A percentile compares a stretch with the other conserved stretches of the same genome.
phyloP scores from a whole-genome alignment of 2,797 vertebrate genomes.

The Propithecus perrieri region DNA sequence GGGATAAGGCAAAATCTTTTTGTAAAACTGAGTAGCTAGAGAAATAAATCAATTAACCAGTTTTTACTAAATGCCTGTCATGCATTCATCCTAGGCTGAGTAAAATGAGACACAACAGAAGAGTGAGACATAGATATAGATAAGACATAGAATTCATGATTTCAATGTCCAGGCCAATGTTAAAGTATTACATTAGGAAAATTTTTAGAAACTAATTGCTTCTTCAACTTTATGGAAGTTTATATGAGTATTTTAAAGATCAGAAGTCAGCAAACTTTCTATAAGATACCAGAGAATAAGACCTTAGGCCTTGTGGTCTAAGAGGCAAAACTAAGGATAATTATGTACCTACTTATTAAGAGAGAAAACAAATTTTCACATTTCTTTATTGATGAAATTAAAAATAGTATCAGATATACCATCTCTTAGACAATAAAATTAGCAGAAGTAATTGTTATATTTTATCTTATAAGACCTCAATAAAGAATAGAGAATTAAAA shows the following conservation, averaged over 20 bases:
- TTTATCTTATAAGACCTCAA: background rate
- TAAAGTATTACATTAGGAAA: background rate
- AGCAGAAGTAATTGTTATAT: background rate
- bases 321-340: background rate
- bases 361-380: background rate
- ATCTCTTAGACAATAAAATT: background rate
- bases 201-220: conserved; percentile 8
- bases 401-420: background rate
- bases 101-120: background rate
- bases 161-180: background rate
- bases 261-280: background rate
- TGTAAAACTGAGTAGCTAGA: background rate
- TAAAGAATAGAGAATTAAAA: background rate
- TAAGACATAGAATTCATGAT: background rate
- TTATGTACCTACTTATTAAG: background rate
- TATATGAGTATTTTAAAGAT: background rate
- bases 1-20: background rate
- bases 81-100: background rate
- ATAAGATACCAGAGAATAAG: background rate
- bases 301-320: background rate
- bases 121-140: background rate
- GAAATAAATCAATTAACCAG: background rate
- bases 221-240: background rate
- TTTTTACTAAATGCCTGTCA: background rate
- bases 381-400: background rate